Conservation (phyloP, 2,888 invertebrate species). For the Villa cingulata region DNA sequence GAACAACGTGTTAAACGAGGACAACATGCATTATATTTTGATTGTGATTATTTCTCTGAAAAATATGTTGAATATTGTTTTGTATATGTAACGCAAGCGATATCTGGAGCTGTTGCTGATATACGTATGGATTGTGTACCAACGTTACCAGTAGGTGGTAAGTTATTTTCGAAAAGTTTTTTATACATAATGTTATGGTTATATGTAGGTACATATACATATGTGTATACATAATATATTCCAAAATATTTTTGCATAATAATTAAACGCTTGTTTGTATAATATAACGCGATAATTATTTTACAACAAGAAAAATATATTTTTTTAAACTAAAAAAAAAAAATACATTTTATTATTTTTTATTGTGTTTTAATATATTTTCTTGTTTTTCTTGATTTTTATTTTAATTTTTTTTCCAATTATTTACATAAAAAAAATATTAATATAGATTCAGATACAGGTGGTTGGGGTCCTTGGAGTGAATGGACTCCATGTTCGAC, state of each 20-base stretch:
- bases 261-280: neutral
- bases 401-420: no score
- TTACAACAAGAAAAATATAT: no score
- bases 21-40: conserved; percentile 61
- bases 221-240: no score
- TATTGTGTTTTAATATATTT: no score
- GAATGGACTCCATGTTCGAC: conserved; percentile 74
- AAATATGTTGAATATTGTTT: conserved; percentile 77
- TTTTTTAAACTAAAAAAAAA: no score
- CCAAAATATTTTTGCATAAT: neutral
- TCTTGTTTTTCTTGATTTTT: no score
- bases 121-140: conserved; percentile 75
- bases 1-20: conserved; percentile 54
- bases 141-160: conserved; percentile 66
- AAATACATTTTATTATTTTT: no score
- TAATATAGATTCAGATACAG: conserved; percentile 53
- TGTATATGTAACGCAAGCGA: conserved; percentile 73
- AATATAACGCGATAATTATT: no score
- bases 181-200: neutral
- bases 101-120: conserved; percentile 72
- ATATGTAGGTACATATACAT: neutral
- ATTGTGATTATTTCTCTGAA: conserved; percentile 71
- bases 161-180: conserved; percentile 5
- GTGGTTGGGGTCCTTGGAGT: conserved; percentile 69
- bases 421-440: no score